Evolutionary conservation across 2,797 vertebrate species (phyloP).

Genomic region (Lepus townsendii): DNA sequence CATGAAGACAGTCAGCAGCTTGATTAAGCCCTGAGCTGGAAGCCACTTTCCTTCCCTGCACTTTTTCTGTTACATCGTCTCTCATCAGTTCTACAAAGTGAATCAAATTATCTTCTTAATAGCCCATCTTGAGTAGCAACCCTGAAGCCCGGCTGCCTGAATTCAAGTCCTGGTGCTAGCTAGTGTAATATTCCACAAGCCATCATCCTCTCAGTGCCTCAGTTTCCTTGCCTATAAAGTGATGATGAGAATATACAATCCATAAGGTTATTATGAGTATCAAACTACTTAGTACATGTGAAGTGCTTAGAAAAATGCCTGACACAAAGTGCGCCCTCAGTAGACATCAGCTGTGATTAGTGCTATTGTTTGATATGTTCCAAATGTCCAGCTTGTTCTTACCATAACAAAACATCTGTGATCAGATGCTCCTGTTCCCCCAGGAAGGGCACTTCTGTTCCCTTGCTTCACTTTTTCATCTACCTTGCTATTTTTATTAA

Average conservation of each 20-base stretch:
- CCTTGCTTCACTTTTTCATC: neutral
- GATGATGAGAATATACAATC: neutral
- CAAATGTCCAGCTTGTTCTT: constrained; percentile 36
- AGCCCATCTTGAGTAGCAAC: neutral
- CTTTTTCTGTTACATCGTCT: neutral
- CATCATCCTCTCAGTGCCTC: neutral
- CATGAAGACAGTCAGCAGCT: neutral
- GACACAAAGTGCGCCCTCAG: neutral
- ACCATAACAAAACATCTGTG: neutral
- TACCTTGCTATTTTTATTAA: constrained; percentile 19
- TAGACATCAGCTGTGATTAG: neutral
- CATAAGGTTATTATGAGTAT: neutral
- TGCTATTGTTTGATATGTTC: neutral
- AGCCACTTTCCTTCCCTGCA: neutral
- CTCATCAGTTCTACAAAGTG: neutral
- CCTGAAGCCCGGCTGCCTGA: neutral
- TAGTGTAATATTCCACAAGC: neutral
- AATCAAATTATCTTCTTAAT: neutral
- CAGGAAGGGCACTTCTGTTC: neutral
- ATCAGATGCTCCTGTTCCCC: neutral
- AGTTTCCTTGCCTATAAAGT: neutral
- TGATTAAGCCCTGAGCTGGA: neutral
- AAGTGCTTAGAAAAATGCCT: neutral
- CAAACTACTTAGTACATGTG: neutral
- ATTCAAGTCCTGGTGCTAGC: neutral